Base-by-base conservation (phyloP, 2,113 vertebrate species). In the Trachemys scripta region DNA sequence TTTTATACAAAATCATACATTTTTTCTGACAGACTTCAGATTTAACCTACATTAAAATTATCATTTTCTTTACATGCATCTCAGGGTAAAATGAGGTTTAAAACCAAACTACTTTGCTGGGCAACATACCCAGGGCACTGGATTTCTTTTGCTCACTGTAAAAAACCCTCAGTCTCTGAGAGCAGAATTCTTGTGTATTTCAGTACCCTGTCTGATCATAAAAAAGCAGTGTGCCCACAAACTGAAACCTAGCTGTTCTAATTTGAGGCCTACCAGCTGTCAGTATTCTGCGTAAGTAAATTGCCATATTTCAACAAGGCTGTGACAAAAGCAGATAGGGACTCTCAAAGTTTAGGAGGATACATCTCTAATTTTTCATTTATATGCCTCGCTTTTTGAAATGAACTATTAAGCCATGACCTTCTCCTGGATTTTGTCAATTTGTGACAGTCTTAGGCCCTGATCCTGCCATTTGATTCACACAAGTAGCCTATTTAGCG, bases 291-390 rank as follows among this genome's bases (percentile, higher is more conserved):
- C 49, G 56, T 47, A 22, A 50, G 80, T 24, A 62, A 12, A 7
- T 14, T 80, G 5, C 69, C 1, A 6, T 4, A 5, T 88, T 84
- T 62, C 53, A 45, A 6, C 13, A 31, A 7, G 78, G 22, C 10
- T 11, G 3, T 8, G 20, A 89, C 49, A 17, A 38, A 51, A 54
- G 22, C 80, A 47, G 20, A 22, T 9, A 7, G 87, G 80, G 49
- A 10, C 78, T 54, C 80, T 86, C 50, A 17, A 80, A 85, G 42
- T 85, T 47, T 89, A 92, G 57, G 19, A 19, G 45, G 69, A 38
- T n/a, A 59, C 79, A 31, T 16, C 12, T 81, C 83, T 72, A 4
- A 3, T 76, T 90, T 96, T 90, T 76, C 69, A 69, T 83, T 79
- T 78, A 10, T 6, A 27, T 80, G 22, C 31, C 57, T 78, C 0